Conservation (phyloP, 2,797 vertebrate genomes). For the Liparis tanakae region DNA sequence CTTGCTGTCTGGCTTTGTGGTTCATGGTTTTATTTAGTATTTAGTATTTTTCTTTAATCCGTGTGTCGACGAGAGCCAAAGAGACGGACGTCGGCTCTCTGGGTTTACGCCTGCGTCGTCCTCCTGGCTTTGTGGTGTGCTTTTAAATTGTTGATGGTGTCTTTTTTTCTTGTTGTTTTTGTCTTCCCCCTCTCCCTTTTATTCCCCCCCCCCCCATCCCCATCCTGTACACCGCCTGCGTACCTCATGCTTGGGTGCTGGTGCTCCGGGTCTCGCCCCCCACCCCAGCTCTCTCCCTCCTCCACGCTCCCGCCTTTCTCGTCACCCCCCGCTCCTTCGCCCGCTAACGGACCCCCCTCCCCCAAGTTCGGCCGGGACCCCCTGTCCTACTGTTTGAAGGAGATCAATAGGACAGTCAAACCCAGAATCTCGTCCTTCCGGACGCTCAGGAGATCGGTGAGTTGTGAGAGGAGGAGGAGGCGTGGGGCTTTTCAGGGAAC, state of each 20-base stretch:
- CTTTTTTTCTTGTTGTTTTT: slow-evolving; percentile 80
- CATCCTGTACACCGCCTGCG: slow-evolving; percentile 60
- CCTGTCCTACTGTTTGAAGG: slow-evolving; percentile 94
- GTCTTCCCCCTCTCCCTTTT: slow-evolving; percentile 50
- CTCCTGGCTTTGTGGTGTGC: slow-evolving; percentile 81
- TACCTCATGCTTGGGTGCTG: slow-evolving; percentile 70
- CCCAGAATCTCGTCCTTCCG: slow-evolving; percentile 94
- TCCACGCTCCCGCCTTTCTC: slow-evolving; percentile 83
- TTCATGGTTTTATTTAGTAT: neutral
- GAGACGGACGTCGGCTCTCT: slow-evolving; percentile 47
- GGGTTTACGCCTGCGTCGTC: slow-evolving; percentile 75
- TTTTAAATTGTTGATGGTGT: slow-evolving; percentile 85
- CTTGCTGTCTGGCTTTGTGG: slow-evolving; percentile 38
- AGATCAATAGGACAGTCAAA: slow-evolving; percentile 98
- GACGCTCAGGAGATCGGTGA: slow-evolving; percentile 92
- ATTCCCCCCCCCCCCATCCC: slow-evolving; percentile 19
- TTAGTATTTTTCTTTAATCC: slow-evolving; percentile 20
- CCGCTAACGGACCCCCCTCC: slow-evolving; percentile 92
- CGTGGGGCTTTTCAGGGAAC: slow-evolving; percentile 43
- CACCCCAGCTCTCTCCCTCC: slow-evolving; percentile 81
- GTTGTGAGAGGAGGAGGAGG: slow-evolving; percentile 71
- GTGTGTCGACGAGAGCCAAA: slow-evolving; percentile 31
- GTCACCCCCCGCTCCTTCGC: slow-evolving; percentile 82
- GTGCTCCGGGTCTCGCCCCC: slow-evolving; percentile 69
- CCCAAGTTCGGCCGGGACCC: slow-evolving; percentile 93